Percentiles rank a stretch among this genome's conserved stretches.
phyloP scores from a whole-genome alignment of 2,888 invertebrate genomes.

The Andrena fulva region DNA sequence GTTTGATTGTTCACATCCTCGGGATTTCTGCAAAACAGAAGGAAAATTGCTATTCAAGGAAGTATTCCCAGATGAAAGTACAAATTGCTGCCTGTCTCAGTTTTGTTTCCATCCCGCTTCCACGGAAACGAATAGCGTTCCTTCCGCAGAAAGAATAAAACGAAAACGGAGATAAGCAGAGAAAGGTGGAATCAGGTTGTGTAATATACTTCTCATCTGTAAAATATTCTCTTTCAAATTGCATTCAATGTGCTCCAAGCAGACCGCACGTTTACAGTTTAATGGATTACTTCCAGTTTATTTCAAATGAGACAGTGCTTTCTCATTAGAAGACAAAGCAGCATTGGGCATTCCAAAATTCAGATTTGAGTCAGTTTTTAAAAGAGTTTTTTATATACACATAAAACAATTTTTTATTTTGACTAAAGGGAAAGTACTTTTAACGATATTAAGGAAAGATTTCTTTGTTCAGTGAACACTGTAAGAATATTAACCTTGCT shows the following conservation, averaged over 20 bases:
- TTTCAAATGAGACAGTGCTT: neutral
- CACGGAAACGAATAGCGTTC: neutral
- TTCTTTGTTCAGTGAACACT: too few species aligned
- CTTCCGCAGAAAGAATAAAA: neutral
- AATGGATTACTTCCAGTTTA: neutral
- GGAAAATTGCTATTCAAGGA: neutral
- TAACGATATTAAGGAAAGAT: too few species aligned
- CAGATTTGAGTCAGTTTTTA: too few species aligned
- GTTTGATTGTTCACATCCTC: constrained; percentile 76
- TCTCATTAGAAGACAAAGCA: too few species aligned
- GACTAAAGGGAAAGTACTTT: too few species aligned
- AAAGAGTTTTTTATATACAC: too few species aligned
- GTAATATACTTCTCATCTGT: neutral
- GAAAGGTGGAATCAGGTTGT: neutral
- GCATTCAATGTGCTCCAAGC: neutral
- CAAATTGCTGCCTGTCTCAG: neutral
- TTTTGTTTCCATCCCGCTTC: constrained; percentile 2
- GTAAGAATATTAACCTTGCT: too few species aligned
- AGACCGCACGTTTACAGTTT: neutral
- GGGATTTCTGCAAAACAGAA: constrained; percentile 64
- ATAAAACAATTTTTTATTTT: too few species aligned
- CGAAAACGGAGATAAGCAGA: neutral
- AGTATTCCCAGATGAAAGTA: neutral
- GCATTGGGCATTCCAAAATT: too few species aligned
- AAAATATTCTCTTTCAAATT: neutral